phyloP scores from a whole-genome alignment of 2,113 vertebrate genomes.

The Scolopax mira region DNA sequence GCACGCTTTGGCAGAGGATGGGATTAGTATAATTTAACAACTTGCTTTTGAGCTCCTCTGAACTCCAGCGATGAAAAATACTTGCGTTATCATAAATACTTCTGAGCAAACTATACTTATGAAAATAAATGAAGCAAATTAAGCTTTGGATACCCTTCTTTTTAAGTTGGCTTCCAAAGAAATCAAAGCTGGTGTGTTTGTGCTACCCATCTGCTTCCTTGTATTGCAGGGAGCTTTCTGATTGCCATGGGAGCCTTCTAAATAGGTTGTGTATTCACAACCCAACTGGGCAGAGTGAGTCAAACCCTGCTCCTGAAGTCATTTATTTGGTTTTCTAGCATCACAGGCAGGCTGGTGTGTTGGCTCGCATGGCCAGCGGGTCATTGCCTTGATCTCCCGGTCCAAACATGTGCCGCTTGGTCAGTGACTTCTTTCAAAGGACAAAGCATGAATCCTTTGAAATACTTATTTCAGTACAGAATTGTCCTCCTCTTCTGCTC shows the following conservation, averaged over 20 bases:
- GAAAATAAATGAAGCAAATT: background rate
- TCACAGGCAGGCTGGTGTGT: background rate
- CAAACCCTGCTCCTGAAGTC: background rate
- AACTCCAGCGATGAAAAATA: background rate
- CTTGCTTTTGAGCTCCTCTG: background rate
- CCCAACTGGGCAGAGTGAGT: background rate
- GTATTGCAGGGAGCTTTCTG: background rate
- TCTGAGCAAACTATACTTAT: background rate
- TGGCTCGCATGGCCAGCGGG: fast-evolving
- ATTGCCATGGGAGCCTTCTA: background rate
- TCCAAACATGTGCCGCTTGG: fast-evolving
- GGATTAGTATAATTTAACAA: slow-evolving; percentile 37
- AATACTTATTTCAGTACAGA: background rate
- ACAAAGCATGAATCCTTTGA: background rate
- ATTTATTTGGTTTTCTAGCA: background rate
- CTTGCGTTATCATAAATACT: background rate
- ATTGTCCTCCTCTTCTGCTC: background rate
- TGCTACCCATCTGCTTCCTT: background rate
- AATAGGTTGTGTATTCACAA: background rate
- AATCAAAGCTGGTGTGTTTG: background rate
- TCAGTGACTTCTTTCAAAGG: fast-evolving
- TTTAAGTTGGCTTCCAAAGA: background rate
- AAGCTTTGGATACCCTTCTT: background rate
- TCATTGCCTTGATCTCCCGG: background rate
- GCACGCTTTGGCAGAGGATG: background rate